Evolutionary conservation across 2,888 invertebrate genomes (phyloP), one percentile per base, ranked within the genome.

Genomic region (Bibio marci): DNA sequence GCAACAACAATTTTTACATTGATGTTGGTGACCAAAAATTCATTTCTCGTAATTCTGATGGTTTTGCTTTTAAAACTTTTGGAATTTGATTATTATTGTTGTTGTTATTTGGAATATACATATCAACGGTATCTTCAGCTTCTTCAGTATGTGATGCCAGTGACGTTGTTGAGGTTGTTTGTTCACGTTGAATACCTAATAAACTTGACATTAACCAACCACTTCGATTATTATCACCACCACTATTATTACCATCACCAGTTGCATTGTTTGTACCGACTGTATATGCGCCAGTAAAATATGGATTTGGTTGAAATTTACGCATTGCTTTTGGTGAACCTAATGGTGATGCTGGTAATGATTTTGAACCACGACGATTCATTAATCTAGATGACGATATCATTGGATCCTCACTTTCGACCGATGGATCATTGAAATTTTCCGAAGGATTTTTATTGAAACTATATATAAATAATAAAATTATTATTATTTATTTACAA

Each of bases 1-100:
- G n/a, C n/a, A n/a, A n/a, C n/a, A n/a, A n/a, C n/a, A n/a, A n/a
- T n/a, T n/a, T n/a, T 45, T 70, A 83, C 82, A 82, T 82, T 1
- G 82, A 82, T 8, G 82, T 82, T 0, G 83, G 83, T 6, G 82
- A 80, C 80, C 80, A 82, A 62, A 82, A 83, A 58, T 83, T 83
- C 76, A 83, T 77, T 59, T 83, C 83, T 34, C 82, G 61, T 12
- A 82, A 62, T 53, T 82, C 80, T 0, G 80, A 76, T 1, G 77
- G 76, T 53, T 71, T 73, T 1, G 74, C 67, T 48, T 66, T 65
- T 49, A 68, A 64, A 14, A 58, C 51, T 40, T 51, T 50, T 37
- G 49, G 48, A 36, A 46, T 39, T 26, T 43, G 40, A n/a, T n/a
- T n/a, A n/a, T n/a, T n/a, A n/a, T 6, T 10, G 44, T 43, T n/a